A percentile compares a stretch with the other conserved stretches of the same genome.
These are phyloP conservation scores for Tenthredo notha DNA, from an alignment of 2,888 invertebrate species.

Conservation along the genomic window DNA sequence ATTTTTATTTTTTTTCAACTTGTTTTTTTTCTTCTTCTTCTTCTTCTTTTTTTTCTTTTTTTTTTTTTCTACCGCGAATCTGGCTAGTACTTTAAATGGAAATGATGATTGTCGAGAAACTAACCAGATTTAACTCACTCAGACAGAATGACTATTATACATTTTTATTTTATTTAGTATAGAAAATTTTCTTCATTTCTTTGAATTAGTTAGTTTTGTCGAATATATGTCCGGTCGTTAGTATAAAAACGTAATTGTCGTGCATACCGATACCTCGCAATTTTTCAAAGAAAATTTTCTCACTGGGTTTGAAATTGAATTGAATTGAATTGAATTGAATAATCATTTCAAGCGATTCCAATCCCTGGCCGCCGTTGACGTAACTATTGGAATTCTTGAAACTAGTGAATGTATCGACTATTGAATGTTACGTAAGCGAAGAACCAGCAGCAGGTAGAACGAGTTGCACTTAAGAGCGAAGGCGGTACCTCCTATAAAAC, in stretches of 20 bases:
- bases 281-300: neutral
- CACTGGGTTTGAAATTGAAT: neutral
- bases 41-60: neutral
- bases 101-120: constrained; percentile 23
- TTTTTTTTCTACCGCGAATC: neutral
- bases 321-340: constrained; percentile 12
- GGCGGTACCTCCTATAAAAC: constrained; percentile 47
- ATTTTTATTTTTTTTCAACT: too few species aligned
- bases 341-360: constrained; percentile 7
- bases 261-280: neutral
- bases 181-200: neutral
- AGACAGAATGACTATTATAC: neutral
- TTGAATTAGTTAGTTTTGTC: neutral
- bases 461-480: constrained; percentile 47
- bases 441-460: constrained; percentile 37
- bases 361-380: constrained; percentile 8
- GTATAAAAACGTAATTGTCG: neutral
- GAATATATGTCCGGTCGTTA: neutral
- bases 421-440: constrained; percentile 47
- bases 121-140: neutral
- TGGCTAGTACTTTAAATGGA: constrained; percentile 14
- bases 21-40: neutral
- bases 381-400: constrained; percentile 42
- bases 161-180: neutral
- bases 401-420: constrained; percentile 49